Base-by-base conservation (phyloP, 2,888 invertebrate species). In the Synanthedon myopaeformis region DNA sequence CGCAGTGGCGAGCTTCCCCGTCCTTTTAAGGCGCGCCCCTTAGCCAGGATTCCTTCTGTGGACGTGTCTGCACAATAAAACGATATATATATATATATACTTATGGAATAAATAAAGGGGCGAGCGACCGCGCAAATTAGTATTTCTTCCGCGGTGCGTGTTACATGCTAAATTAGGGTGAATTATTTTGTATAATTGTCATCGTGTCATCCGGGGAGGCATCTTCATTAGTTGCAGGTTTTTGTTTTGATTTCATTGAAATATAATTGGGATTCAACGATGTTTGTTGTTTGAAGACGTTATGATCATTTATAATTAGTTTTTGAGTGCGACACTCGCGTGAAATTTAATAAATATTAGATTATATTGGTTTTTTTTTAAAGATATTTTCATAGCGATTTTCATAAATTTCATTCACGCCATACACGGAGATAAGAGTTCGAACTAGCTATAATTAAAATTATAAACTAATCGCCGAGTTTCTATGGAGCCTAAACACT, bases 31-130 rank as follows among this genome's bases (percentile, higher is more conserved):
- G 85, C 53, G 59, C 63, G 74, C 69, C 74, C 77, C 78, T 79
- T 77, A 75, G 70, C 74, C 78, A 69, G 78, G 84, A 86, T 86
- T 83, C 84, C 82, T 62, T 63, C 62, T 62, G 64, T 68, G 76
- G 73, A 79, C 83, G 81, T 80, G 82, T 76, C 74, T 72, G 70
- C 72, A 67, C 69, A 70, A 76, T 79, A 82, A 79, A 77, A 83
- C 82, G 77, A 76, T 72, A 79, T 80, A 23, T 23, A 78, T 84
- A 76, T 72, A 79, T 80, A 23, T 23, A 78, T 84, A 84, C 83
- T 83, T 83, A 85, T 85, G 69, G 67, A 67, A 69, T 66, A 65
- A 67, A 69, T 66, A 65, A 69, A 63, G 62, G 64, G 56, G 55
- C 51, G 55, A 23, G 50, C 63, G 64, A 62, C 64, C 65, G 64